Evolutionary conservation across 1,140 invertebrate species (phyloP).

Genomic region (Drosophila nigrodunni): DNA sequence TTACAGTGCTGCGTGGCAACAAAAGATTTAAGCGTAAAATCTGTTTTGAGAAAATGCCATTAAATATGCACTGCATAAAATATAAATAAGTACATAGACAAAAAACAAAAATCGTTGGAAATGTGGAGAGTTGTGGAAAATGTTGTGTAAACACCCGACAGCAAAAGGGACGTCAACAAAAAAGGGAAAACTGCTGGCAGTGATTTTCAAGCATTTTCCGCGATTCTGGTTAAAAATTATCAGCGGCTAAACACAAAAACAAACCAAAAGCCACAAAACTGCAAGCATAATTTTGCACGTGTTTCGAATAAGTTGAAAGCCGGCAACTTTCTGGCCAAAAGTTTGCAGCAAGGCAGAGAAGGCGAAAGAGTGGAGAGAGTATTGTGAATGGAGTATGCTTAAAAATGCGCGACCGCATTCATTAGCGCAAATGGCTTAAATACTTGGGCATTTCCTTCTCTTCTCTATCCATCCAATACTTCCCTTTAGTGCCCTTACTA

Average conservation of each 20-base stretch:
- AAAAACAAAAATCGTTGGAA: slow-evolving; percentile 4
- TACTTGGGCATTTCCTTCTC: slow-evolving; percentile 51
- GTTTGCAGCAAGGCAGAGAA: slow-evolving; percentile 25
- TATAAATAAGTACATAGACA: slow-evolving; percentile 36
- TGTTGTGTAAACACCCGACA: slow-evolving; percentile 9
- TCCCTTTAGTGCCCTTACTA: neutral
- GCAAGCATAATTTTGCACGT: slow-evolving; percentile 78
- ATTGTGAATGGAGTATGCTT: slow-evolving; percentile 40
- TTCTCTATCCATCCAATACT: neutral
- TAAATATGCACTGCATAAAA: slow-evolving; percentile 45
- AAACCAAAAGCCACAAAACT: slow-evolving; percentile 46
- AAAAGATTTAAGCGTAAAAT: slow-evolving; percentile 42
- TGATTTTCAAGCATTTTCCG: slow-evolving; percentile 18
- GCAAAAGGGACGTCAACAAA: slow-evolving; percentile 30
- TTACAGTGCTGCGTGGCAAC: slow-evolving; percentile 29
- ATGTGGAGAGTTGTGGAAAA: neutral
- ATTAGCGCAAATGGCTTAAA: slow-evolving; percentile 83
- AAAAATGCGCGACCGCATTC: slow-evolving; percentile 83
- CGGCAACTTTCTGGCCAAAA: slow-evolving; percentile 59
- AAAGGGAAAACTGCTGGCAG: slow-evolving; percentile 22
- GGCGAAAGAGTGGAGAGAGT: neutral
- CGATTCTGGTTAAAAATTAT: slow-evolving; percentile 53
- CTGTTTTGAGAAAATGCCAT: slow-evolving; percentile 30
- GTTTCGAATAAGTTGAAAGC: slow-evolving; percentile 74
- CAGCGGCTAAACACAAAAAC: slow-evolving; percentile 42